Evolutionary conservation across 2,888 invertebrate species (phyloP).

Genomic region (Drosophila borborema): DNA sequence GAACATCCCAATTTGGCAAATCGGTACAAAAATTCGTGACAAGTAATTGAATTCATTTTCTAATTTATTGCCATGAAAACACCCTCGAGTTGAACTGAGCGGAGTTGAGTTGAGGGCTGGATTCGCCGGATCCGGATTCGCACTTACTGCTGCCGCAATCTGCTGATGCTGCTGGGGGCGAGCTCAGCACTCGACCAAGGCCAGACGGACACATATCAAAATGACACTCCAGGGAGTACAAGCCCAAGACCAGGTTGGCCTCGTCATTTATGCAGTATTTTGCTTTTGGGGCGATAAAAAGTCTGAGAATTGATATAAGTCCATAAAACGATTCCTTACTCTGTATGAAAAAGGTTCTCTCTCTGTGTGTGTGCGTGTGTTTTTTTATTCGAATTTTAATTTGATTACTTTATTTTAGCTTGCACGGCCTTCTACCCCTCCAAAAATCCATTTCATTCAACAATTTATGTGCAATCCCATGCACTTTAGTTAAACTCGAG

Average conservation of each 20-base stretch:
- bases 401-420: slow-evolving; percentile 72
- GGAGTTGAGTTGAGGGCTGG: slow-evolving; percentile 25
- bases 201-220: slow-evolving; percentile 71
- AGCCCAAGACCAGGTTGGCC: slow-evolving; percentile 48
- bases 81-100: slow-evolving; percentile 47
- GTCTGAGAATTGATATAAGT: slow-evolving; percentile 78
- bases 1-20: slow-evolving; percentile 71
- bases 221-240: slow-evolving; percentile 80
- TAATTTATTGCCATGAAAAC: slow-evolving; percentile 78
- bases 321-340: slow-evolving; percentile 67
- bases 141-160: slow-evolving; percentile 25
- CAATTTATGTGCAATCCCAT: slow-evolving; percentile 28
- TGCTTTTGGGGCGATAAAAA: slow-evolving; percentile 66
- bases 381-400: slow-evolving; percentile 76
- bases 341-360: slow-evolving; percentile 26
- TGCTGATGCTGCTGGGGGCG: slow-evolving; percentile 14
- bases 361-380: slow-evolving; percentile 2
- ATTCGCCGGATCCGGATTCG: slow-evolving; percentile 1
- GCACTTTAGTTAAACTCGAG: slow-evolving; percentile 19
- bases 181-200: slow-evolving; percentile 25
- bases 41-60: slow-evolving; percentile 81
- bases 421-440: slow-evolving; percentile 9
- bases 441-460: slow-evolving; percentile 19
- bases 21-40: slow-evolving; percentile 76
- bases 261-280: slow-evolving; percentile 62